Conservation (phyloP, 2,888 invertebrate species). For the Lochmaea crataegi region DNA sequence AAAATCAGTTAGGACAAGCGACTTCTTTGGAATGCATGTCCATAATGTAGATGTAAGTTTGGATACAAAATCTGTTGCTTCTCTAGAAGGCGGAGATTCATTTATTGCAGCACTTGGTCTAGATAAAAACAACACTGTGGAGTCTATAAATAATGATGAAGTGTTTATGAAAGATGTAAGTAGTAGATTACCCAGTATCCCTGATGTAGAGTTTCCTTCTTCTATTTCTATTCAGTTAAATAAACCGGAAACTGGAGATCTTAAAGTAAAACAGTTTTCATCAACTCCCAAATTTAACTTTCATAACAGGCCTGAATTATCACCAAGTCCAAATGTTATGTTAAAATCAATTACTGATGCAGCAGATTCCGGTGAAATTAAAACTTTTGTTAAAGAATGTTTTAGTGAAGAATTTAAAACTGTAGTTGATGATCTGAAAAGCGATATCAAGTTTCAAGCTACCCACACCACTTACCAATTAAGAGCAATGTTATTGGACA, state of each 20-base stretch:
- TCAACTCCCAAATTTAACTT: constrained; percentile 45
- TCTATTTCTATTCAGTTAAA: constrained; percentile 27
- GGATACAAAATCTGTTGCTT: constrained; percentile 35
- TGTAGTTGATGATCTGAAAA: constrained; percentile 49
- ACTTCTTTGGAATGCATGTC: constrained; percentile 46
- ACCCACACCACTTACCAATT: constrained; percentile 52
- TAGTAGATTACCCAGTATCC: constrained; percentile 25
- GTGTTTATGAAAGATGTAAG: constrained; percentile 7
- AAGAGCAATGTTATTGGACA: constrained; percentile 55
- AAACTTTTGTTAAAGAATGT: constrained; percentile 39
- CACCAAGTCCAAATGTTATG: neutral
- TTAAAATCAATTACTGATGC: constrained; percentile 27
- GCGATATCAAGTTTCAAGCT: constrained; percentile 52
- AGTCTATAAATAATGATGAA: constrained; percentile 34
- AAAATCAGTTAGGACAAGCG: constrained; percentile 42
- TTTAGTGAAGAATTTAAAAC: constrained; percentile 51
- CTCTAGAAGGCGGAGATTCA: constrained; percentile 52
- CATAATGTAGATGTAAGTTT: constrained; percentile 25
- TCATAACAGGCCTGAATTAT: neutral
- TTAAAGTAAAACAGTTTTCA: constrained; percentile 40
- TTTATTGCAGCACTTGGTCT: constrained; percentile 56
- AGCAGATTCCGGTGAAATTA: constrained; percentile 24
- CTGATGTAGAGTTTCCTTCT: constrained; percentile 26
- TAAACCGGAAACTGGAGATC: constrained; percentile 32
- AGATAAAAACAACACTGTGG: constrained; percentile 43